Percentiles rank a stretch among this genome's conserved stretches.
Evolutionary conservation across 2,113 vertebrate genomes (phyloP).

Genomic region (Laterallus jamaicensis): DNA sequence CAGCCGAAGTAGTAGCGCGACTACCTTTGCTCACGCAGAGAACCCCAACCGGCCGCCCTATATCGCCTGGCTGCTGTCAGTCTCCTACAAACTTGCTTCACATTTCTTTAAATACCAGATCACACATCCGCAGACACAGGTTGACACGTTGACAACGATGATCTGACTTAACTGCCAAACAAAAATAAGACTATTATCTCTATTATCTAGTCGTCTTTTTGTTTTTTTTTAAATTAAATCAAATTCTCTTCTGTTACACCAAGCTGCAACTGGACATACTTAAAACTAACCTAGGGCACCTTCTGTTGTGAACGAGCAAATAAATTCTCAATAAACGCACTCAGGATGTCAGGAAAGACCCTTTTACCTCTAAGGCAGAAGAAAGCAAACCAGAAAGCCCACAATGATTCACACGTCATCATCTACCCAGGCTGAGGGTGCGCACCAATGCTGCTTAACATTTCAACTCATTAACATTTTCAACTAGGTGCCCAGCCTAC

Average conservation of each 20-base stretch:
- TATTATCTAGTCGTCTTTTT: neutral
- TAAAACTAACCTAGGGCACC: neutral
- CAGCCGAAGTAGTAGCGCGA: neutral
- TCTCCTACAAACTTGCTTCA: neutral
- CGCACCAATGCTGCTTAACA: neutral
- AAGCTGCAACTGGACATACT: neutral
- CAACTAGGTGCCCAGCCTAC: neutral
- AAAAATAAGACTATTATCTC: neutral
- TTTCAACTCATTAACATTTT: neutral
- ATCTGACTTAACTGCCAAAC: neutral
- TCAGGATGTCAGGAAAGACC: neutral
- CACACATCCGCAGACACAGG: neutral
- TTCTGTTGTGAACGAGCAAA: neutral
- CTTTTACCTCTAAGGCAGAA: neutral
- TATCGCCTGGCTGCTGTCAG: neutral
- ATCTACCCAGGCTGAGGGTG: neutral
- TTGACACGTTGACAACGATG: neutral
- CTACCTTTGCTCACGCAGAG: neutral
- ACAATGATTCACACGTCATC: fast-evolving
- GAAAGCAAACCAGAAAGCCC: neutral
- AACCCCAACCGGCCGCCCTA: neutral
- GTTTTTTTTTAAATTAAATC: neutral
- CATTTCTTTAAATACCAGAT: neutral
- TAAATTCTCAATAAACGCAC: neutral
- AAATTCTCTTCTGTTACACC: neutral